Evolutionary conservation across 2,113 vertebrate genomes (phyloP).

Genomic region (Dasyurus viverrinus): DNA sequence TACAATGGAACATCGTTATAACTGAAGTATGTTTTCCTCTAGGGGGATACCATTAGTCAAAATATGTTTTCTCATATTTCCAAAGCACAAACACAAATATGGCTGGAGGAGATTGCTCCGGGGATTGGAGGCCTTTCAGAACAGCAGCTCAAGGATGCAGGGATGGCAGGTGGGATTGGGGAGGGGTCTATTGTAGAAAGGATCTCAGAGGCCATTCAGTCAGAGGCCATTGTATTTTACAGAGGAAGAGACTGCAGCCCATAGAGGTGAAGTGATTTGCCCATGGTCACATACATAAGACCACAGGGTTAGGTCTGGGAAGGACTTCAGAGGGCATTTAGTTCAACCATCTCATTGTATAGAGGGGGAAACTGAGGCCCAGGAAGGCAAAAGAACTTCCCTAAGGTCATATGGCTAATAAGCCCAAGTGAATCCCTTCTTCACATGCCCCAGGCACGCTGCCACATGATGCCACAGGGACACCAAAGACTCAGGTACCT

Average conservation of each 20-base stretch:
- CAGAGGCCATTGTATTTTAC: background rate
- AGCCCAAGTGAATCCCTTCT: background rate
- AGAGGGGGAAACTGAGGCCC: background rate
- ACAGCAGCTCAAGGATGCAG: slow-evolving; percentile 69
- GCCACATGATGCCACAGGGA: background rate
- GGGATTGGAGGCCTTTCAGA: slow-evolving; percentile 79
- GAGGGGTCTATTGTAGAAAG: background rate
- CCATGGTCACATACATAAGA: background rate
- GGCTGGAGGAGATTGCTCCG: slow-evolving; percentile 68
- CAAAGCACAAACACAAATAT: slow-evolving; percentile 82
- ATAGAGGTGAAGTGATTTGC: background rate
- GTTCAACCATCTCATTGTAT: background rate
- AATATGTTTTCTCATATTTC: slow-evolving; percentile 83
- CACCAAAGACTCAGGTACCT: background rate
- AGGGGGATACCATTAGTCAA: slow-evolving; percentile 80
- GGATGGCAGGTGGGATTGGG: background rate
- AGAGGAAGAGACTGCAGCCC: background rate
- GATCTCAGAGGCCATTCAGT: background rate
- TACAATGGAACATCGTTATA: slow-evolving; percentile 83
- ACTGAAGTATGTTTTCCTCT: slow-evolving; percentile 80
- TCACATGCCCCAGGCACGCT: background rate
- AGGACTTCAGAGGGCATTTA: background rate
- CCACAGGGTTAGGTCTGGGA: background rate
- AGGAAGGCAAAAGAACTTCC: background rate
- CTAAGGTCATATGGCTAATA: background rate